These are phyloP conservation scores for Phoenicopterus ruber DNA, from an alignment of 2,113 vertebrate species.

Conservation along the genomic window DNA sequence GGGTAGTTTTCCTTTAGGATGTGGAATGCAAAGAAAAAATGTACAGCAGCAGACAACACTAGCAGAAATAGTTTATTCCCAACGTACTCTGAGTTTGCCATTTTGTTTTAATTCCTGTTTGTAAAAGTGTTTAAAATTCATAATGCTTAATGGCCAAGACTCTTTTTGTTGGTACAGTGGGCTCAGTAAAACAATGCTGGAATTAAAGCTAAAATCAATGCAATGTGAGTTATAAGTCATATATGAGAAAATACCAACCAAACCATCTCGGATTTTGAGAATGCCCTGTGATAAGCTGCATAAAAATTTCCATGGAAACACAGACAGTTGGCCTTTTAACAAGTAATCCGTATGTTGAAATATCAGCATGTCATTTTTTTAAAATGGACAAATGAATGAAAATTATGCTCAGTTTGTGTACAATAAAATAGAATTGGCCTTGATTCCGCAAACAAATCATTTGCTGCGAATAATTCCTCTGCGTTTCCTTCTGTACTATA, in stretches of 20 bases:
- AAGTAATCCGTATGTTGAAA: background rate
- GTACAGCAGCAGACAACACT: background rate
- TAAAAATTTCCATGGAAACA: slow-evolving; percentile 48
- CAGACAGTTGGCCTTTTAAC: background rate
- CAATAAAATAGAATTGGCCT: background rate
- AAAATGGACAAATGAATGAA: background rate
- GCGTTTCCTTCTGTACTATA: background rate
- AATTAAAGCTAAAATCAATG: background rate
- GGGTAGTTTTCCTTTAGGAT: background rate
- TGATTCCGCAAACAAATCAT: background rate
- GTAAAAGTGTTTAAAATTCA: background rate
- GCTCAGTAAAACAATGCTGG: background rate
- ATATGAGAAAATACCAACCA: background rate
- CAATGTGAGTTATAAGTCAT: background rate
- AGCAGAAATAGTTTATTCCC: background rate
- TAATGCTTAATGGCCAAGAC: background rate
- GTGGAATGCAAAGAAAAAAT: background rate
- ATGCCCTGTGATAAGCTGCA: background rate
- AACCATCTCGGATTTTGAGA: background rate
- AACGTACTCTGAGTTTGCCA: background rate
- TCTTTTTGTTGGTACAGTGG: background rate
- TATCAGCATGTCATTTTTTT: background rate
- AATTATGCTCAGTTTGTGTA: background rate
- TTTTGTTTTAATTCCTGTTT: background rate
- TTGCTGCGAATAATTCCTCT: background rate